These are phyloP conservation scores for Molanna angustata DNA, from an alignment of 2,888 invertebrate genomes.

Conservation along the genomic window DNA sequence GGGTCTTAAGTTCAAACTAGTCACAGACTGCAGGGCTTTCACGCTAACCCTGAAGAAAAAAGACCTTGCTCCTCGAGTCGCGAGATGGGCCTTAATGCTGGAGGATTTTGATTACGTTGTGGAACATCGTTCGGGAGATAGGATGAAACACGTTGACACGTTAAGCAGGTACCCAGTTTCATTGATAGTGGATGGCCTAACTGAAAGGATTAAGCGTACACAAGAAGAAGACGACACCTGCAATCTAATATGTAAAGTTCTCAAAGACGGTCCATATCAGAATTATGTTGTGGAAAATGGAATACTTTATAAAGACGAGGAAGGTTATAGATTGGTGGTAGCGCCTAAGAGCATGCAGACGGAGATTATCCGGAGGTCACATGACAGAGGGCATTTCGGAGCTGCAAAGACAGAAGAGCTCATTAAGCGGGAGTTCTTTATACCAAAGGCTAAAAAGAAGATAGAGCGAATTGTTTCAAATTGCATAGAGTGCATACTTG, in stretches of 20 bases:
- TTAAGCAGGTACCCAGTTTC: conserved; percentile 36
- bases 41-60: conserved; percentile 35
- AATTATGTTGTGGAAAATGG: background rate
- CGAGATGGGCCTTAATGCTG: conserved; percentile 38
- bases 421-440: conserved; percentile 11
- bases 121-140: conserved; percentile 36
- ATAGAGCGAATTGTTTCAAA: conserved; percentile 1
- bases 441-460: background rate
- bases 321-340: conserved; percentile 1
- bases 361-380: background rate
- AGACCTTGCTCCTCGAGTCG: conserved; percentile 36
- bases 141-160: conserved; percentile 38
- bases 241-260: background rate
- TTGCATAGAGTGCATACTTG: conserved; percentile 5
- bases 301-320: background rate
- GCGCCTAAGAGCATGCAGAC: conserved; percentile 1
- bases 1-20: conserved; percentile 33
- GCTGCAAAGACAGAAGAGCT: conserved; percentile 15
- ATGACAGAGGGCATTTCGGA: conserved; percentile 11
- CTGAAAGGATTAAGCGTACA: background rate
- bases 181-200: conserved; percentile 2
- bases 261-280: background rate
- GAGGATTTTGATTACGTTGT: conserved; percentile 37
- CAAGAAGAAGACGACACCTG: background rate
- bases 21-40: conserved; percentile 37